Evolutionary conservation across 2,113 vertebrate species (phyloP).

Genomic region (Myiopsitta monachus): DNA sequence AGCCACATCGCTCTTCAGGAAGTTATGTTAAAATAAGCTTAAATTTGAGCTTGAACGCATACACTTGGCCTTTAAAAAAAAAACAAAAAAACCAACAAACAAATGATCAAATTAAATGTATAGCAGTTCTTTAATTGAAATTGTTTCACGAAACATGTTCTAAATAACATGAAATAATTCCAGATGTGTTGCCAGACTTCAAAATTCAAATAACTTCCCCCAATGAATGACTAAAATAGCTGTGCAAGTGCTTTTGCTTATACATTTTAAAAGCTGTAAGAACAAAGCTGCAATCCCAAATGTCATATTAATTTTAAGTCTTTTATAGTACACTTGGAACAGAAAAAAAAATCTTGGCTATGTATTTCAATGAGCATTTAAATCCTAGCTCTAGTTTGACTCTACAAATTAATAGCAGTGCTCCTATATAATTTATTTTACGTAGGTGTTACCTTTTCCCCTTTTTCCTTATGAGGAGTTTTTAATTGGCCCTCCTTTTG

Average conservation of each 20-base stretch:
- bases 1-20: neutral
- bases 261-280: neutral
- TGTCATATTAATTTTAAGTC: neutral
- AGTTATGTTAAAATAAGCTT: neutral
- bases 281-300: neutral
- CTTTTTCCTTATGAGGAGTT: neutral
- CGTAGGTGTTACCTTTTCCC: neutral
- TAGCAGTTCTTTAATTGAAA: neutral
- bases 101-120: neutral
- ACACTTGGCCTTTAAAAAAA: neutral
- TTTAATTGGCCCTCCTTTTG: neutral
- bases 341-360: neutral
- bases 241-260: neutral
- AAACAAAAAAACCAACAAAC: neutral
- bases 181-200: neutral
- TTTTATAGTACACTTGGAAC: neutral
- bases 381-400: neutral
- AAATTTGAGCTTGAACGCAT: neutral
- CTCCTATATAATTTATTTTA: neutral
- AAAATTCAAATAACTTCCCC: neutral
- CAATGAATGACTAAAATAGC: neutral
- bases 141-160: neutral
- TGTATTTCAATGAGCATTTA: neutral
- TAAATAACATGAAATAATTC: constrained; percentile 8
- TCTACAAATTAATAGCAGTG: neutral